Conservation (phyloP, 2,113 vertebrate species). For the Ptychochromis oligacanthus region DNA sequence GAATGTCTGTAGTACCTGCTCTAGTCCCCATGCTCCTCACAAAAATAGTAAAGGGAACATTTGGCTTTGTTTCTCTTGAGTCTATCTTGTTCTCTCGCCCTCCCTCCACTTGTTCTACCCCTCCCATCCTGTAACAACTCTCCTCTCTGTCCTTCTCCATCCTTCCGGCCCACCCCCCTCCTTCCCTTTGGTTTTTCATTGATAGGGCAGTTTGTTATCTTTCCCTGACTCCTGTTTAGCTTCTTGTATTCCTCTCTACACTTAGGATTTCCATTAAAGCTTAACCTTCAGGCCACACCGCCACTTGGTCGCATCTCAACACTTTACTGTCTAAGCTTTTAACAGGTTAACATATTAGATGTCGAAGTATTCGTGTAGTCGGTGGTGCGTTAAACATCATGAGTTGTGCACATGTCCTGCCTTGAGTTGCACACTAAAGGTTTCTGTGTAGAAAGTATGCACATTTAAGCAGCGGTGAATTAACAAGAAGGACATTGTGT, state of each 20-base stretch:
- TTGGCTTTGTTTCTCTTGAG: conserved; percentile 73
- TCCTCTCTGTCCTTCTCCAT: conserved; percentile 78
- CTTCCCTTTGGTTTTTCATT: conserved; percentile 68
- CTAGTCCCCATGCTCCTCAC: conserved; percentile 61
- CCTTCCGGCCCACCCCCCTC: conserved; percentile 72
- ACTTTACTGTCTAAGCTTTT: neutral
- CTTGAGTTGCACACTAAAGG: conserved; percentile 39
- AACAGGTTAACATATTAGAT: neutral
- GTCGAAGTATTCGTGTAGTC: neutral
- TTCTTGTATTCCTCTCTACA: conserved; percentile 39
- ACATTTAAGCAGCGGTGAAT: conserved; percentile 32
- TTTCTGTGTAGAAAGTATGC: conserved; percentile 38
- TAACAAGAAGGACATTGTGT: conserved; percentile 71
- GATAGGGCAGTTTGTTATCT: conserved; percentile 67
- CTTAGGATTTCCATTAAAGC: conserved; percentile 51
- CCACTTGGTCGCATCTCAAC: neutral
- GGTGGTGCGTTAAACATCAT: neutral
- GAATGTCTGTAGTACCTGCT: conserved; percentile 52
- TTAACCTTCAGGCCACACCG: conserved; percentile 34
- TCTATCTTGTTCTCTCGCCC: conserved; percentile 52
- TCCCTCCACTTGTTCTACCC: conserved; percentile 63
- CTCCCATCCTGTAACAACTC: conserved; percentile 68
- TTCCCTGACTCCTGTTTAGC: conserved; percentile 28
- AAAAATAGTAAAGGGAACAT: conserved; percentile 78
- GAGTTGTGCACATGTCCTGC: conserved; percentile 8